A percentile compares a stretch with the other conserved stretches of the same genome.
Evolutionary conservation across 2,113 vertebrate genomes (phyloP).

Genomic region (Barnardius zonarius): DNA sequence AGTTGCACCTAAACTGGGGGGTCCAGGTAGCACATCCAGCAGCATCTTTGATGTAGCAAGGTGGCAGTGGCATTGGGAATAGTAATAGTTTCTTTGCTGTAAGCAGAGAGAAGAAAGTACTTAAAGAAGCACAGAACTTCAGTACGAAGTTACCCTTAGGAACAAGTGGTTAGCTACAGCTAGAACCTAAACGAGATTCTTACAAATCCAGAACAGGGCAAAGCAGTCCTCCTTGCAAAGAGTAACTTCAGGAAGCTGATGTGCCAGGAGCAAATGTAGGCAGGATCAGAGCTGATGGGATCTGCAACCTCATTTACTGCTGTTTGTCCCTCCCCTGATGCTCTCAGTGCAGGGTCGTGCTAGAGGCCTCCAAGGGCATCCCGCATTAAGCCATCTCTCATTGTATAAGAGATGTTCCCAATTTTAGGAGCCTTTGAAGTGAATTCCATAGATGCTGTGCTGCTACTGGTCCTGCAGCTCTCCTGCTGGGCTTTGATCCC

Average conservation of each 20-base stretch:
- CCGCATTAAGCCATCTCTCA: not conserved
- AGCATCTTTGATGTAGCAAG: not conserved
- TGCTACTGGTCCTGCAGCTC: not conserved
- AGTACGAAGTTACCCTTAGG: not conserved
- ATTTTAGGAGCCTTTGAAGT: slow-evolving; percentile 15
- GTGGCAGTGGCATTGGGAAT: not conserved
- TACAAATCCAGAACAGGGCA: not conserved
- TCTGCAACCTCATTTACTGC: not conserved
- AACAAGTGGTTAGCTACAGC: not conserved
- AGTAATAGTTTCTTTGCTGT: not conserved
- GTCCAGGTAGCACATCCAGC: not conserved
- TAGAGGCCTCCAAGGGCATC: not conserved
- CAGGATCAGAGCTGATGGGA: not conserved
- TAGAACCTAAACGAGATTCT: not conserved
- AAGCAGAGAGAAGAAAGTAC: not conserved
- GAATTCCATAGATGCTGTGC: not conserved
- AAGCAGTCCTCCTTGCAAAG: not conserved
- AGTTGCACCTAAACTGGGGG: not conserved
- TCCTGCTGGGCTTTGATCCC: not conserved
- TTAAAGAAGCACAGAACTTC: slow-evolving; percentile 1
- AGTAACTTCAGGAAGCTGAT: not conserved
- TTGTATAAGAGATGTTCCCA: not conserved
- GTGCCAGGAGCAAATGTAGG: not conserved
- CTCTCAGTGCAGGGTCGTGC: not conserved
- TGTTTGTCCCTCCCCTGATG: not conserved